Evolutionary conservation across 1,140 invertebrate genomes (phyloP), one percentile per base, ranked within the genome.

Genomic region (Pygmarrhopalites habei): DNA sequence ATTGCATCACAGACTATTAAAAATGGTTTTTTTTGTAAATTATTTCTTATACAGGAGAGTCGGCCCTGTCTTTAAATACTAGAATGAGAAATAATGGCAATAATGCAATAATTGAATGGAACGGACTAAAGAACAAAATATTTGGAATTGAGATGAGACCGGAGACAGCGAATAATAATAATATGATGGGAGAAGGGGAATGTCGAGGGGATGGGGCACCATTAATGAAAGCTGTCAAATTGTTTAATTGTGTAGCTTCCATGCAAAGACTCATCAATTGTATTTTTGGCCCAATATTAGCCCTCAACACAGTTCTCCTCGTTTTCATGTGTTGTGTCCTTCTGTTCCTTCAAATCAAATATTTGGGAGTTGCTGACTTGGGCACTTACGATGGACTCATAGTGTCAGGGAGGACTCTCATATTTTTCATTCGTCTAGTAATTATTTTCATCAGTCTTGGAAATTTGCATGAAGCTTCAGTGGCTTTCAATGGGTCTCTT

Each of bases 361-460:
- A 43, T 25, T 43, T 65, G 19, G 58, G 63, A 25, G 10, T 30
- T 1, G 26, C 46, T 19, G 23, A 7, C 23, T 35, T 58, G 47
- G 35, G 19, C 25, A 55, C 53, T 7, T 4, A 4, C 15, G 51
- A 15, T 14, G 58, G 2, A 7, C 28, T 30, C 5, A 61, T 26
- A 1, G 10, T 23, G 7, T 28, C 25, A 23, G 49, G 17, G 12
- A n/a, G 12, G 2, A 52, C 14, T 51, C 17, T 35, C 30, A 51
- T 64, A 32, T 64, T 32, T 32, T 55, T 64, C 32, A 29, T 62
- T 23, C 55, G 68, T 3, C 56, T 67, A 19, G 17, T 67, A n/a
- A 57, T 70, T 44, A 23, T 67, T 1, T 64, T 70, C 26, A 46
- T 65, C n/a, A 62, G 30, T 17, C 30, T 70, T 2, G 63, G 68